Base-by-base conservation (phyloP, 1,140 invertebrate species). In the Aphelenchoides avenae region DNA sequence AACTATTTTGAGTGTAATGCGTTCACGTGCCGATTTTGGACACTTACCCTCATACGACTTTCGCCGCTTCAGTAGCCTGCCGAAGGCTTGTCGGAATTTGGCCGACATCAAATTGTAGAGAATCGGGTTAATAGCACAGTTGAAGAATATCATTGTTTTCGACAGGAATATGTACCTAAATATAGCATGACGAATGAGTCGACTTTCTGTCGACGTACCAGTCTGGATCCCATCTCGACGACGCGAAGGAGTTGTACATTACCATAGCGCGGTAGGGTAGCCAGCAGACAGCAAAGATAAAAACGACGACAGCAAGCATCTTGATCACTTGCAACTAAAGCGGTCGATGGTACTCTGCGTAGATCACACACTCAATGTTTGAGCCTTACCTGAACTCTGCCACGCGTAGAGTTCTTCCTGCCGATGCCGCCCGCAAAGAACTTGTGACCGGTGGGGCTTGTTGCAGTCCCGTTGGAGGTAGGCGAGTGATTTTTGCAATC, bases 91-190 rank as follows among this genome's bases (percentile, higher is more conserved):
- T 3, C 89, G 83, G 75, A 92, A 90, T 77, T 87, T 89, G 34
- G 85, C 84, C 24, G 87, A 89, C 83, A 90, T 87, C 66, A 89
- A 84, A 71, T 88, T 89, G 76, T 91, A 91, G 4, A 91, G 85
- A 39, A 91, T 83, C 0, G 89, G 89, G 77, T 91, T 91, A 61
- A 89, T 62, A 54, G 77, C 64, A 64, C 71, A 60, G 33, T 60
- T 60, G 46, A 60, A 60, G 43, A 60, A 60, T 20, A 60, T 60
- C 57, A 60, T 61, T 20, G 75, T 76, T 54, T 76, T 74, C 2
- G 72, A 53, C 26, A 75, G 53, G 31, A 73, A 68, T 30, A 76
- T 68, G 42, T 60, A 70, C 64, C 84, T 27, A 87, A 88, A 6
- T 44, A 44, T 11, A 11, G n/a, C 15, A 44, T 22, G 29, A 18